These are phyloP conservation scores for Drosophila elegans DNA, from an alignment of 1,140 invertebrate species.

Conservation along the genomic window DNA sequence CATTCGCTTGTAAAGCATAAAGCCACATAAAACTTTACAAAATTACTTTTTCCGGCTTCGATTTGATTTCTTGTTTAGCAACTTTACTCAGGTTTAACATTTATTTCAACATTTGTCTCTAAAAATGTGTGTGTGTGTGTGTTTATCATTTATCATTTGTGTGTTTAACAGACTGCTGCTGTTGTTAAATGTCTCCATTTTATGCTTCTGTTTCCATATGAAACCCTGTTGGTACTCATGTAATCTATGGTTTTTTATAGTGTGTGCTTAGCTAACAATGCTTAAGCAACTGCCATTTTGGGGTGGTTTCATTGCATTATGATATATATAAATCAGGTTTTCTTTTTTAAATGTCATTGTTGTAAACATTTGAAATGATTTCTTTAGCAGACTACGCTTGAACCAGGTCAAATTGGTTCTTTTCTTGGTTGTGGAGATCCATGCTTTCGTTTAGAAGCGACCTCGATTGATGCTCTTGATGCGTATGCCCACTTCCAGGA, in stretches of 20 bases:
- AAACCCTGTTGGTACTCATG: conserved; percentile 17
- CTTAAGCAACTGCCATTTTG: background rate
- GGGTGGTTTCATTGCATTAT: background rate
- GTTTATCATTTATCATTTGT: background rate
- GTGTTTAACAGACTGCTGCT: conserved; percentile 4
- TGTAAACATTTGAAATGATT: background rate
- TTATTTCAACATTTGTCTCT: conserved; percentile 1
- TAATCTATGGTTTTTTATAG: conserved; percentile 1
- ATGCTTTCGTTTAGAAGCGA: conserved; percentile 45
- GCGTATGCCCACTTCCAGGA: conserved; percentile 80
- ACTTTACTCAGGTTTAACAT: conserved; percentile 6
- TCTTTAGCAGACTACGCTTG: background rate
- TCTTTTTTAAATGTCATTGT: background rate
- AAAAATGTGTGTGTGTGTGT: background rate
- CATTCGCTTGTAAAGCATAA: background rate
- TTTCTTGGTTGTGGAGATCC: background rate
- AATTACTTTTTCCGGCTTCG: background rate
- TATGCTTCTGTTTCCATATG: background rate
- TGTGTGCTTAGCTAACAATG: too few species aligned
- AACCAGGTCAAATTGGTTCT: background rate
- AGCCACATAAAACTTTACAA: background rate
- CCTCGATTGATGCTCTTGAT: conserved; percentile 80
- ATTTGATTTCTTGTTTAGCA: background rate
- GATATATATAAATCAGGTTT: background rate
- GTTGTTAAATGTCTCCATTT: conserved; percentile 1